phyloP scores from a whole-genome alignment of 2,797 vertebrate genomes.

The Coendou prehensilis region DNA sequence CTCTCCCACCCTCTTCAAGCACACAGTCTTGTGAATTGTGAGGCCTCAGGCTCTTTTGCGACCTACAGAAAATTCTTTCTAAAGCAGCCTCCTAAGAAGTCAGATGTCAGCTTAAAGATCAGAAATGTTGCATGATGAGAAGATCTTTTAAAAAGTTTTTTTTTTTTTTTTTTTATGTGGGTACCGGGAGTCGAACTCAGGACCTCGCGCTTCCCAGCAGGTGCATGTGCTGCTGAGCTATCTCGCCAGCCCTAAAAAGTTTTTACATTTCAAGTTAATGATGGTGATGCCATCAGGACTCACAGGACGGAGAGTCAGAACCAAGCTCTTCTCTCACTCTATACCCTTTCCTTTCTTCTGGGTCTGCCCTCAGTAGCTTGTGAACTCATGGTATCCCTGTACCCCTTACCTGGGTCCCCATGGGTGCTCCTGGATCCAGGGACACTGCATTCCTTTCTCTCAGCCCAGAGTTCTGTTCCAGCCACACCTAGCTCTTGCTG shows the following conservation, averaged over 20 bases:
- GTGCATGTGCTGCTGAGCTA: no score
- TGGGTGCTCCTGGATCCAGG: not conserved
- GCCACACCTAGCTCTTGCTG: fast-evolving
- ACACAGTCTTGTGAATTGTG: not conserved
- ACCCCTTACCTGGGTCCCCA: fast-evolving
- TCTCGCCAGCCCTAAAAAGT: not conserved
- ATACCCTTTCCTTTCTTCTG: not conserved
- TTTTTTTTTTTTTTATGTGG: no score
- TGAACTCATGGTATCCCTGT: not conserved
- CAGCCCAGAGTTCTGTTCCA: not conserved
- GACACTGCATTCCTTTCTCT: fast-evolving
- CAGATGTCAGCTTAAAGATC: not conserved
- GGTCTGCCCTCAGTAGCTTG: fast-evolving
- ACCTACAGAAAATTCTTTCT: slow-evolving; percentile 16
- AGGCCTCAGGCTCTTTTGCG: not conserved
- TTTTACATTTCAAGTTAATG: not conserved
- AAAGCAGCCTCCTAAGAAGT: not conserved
- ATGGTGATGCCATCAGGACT: fast-evolving
- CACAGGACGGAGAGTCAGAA: no score
- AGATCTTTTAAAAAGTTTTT: not conserved
- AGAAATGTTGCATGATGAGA: not conserved
- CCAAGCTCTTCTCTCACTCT: no score
- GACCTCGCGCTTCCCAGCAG: no score
- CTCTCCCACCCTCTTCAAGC: not conserved
- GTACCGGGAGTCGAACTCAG: no score